Percentiles rank a stretch among this genome's conserved stretches.
These are phyloP conservation scores for Caenorhabditis becei DNA, from an alignment of 2,888 invertebrate genomes.

Conservation along the genomic window DNA sequence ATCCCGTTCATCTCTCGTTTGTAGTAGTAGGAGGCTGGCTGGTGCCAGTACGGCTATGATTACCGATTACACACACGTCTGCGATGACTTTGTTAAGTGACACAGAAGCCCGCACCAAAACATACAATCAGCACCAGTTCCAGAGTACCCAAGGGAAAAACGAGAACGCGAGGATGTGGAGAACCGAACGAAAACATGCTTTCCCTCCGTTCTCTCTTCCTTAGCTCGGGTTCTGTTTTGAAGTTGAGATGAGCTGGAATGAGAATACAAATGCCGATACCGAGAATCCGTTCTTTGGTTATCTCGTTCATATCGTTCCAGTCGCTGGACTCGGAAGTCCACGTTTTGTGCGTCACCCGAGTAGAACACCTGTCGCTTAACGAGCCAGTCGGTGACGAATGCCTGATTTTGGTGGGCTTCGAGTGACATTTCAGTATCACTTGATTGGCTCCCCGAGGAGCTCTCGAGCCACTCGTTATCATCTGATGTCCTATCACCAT, in stretches of 20 bases:
- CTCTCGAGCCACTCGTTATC: not conserved
- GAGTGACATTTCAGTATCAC: not conserved
- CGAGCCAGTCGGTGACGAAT: not conserved
- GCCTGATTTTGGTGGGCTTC: not conserved
- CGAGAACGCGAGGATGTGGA: not conserved
- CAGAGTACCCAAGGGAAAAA: conserved; percentile 30
- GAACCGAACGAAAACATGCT: conserved; percentile 9
- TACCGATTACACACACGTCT: conserved; percentile 8
- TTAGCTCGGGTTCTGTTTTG: not conserved
- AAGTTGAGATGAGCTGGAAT: not conserved
- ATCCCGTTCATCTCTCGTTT: not conserved
- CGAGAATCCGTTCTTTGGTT: not conserved
- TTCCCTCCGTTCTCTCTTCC: not conserved
- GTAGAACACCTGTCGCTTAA: conserved; percentile 10
- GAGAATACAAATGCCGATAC: not conserved
- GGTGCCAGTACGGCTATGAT: conserved; percentile 3
- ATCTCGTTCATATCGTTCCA: not conserved
- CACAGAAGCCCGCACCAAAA: conserved; percentile 1
- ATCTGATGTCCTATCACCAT: not conserved
- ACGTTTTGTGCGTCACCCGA: not conserved
- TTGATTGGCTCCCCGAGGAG: not conserved
- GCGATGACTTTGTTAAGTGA: conserved; percentile 3
- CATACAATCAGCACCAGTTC: conserved; percentile 33
- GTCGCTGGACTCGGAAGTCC: not conserved
- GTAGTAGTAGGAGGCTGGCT: not conserved